These are phyloP conservation scores for Yponomeuta evonymella DNA, from an alignment of 2,888 invertebrate genomes.

Conservation along the genomic window DNA sequence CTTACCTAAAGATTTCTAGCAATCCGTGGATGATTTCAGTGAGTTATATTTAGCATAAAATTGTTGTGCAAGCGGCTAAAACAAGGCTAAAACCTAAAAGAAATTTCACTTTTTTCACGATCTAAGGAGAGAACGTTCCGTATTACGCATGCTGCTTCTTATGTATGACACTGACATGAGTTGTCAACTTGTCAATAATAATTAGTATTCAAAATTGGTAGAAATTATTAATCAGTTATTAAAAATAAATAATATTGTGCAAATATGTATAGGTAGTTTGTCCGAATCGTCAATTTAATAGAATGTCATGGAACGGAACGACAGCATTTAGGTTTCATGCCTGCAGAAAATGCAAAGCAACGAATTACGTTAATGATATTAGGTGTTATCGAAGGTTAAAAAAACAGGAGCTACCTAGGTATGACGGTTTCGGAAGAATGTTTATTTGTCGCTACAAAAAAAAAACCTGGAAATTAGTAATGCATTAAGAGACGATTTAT, in stretches of 20 bases:
- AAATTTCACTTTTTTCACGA: conserved; percentile 15
- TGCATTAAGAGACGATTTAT: too few species aligned
- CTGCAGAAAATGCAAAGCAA: neutral
- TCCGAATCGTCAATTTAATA: too few species aligned
- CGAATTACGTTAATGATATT: neutral
- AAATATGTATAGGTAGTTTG: too few species aligned
- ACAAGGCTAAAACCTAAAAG: conserved; percentile 16
- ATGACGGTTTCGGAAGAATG: too few species aligned
- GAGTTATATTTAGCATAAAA: conserved; percentile 3
- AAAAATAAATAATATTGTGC: too few species aligned
- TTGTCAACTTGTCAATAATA: too few species aligned
- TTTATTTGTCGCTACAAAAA: too few species aligned
- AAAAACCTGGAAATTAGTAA: too few species aligned
- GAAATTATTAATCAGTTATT: too few species aligned
- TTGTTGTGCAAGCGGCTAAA: conserved; percentile 22
- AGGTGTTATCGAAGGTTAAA: too few species aligned
- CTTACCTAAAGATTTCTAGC: conserved; percentile 3
- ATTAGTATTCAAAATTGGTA: too few species aligned
- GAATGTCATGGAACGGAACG: neutral
- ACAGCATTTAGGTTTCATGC: neutral
- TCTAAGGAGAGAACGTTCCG: conserved; percentile 7
- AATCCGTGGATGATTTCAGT: neutral
- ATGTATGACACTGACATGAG: neutral
- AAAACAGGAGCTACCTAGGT: too few species aligned
- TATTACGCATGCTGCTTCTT: neutral